Base-by-base conservation (phyloP, 2,797 vertebrate genomes). In the Enteromius trimaculatus region DNA sequence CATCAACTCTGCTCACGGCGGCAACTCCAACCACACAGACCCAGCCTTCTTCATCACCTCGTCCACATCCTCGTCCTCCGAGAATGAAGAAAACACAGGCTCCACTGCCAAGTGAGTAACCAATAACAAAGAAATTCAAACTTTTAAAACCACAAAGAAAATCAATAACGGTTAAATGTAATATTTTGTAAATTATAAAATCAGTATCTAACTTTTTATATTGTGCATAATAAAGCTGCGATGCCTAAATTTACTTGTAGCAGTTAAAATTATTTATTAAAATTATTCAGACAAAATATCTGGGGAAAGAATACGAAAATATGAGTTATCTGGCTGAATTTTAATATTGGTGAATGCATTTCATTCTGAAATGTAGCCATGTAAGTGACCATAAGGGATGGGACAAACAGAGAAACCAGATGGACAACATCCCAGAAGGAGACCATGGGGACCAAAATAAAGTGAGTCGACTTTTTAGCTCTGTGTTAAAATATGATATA, bases 21-120 rank as follows among this genome's bases (percentile, higher is more conserved):
- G 93, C 89, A 96, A 95, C 90, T 94, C 96, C 60, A 96, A 96
- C 88, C 96, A 96, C 44, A 92, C 94, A 84, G 96, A 96, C 90
- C 91, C 95, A 3, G 89, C 95, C 21, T 96, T 95, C 90, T 96
- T 96, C 90, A 96, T 96, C 85, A 91, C 94, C 86, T 96, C 97
- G 85, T 96, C 96, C 87, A 94, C 96, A 5, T 96, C 97, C 16
- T 97, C 96, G 1, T 98, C 96, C 77, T 97, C 96, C 0, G 97
- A 97, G 91, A 97, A 96, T 0, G 97, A 97, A 64, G 97, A 97
- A 87, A 95, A 94, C 93, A 92, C 88, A 44, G 96, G 93, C 89
- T 92, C 94, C 89, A 94, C 96, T 90, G 92, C 95, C 92, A 98
- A 97, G 97, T 98, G 92, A 97, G 97, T 96, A n/a, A 39, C 44